Evolutionary conservation across 1,140 invertebrate species (phyloP), one percentile per base, ranked within the genome.

Genomic region (Drosophila obscura): DNA sequence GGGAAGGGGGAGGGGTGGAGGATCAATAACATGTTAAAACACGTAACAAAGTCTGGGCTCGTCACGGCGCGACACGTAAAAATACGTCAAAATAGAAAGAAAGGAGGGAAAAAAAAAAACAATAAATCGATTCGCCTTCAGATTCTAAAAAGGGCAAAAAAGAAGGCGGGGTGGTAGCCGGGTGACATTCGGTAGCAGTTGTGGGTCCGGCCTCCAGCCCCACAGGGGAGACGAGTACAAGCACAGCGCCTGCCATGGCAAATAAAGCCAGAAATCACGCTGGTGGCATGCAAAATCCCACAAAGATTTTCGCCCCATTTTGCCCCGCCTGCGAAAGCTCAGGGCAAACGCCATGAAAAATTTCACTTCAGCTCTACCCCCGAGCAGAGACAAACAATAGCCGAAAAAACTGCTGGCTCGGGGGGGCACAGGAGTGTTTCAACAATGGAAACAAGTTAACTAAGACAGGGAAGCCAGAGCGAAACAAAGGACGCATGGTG

Each of bases 271-370:
- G 75, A 80, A 83, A 83, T 84, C 76, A 79, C 80, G 71, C 56
- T 84, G 77, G 66, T 71, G 80, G 76, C 80, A 80, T 73, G 75
- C 67, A 84, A 85, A 39, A 84, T 84, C 80, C 80, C 61, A 31
- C 41, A 50, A 68, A 80, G 72, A 84, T 73, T 80, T 76, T 46
- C 46, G 48, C 55, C 41, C 59, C 31, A 3, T 31, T 31, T 8
- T 9, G 8, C 2, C 65, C 60, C 31, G 53, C 6, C 57, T 24
- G 39, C 41, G 28, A 60, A 74, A 44, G 51, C 46, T 35, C 31
- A 3, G 9, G 9, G 35, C 35, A 39, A 39, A 39, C 61, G 35
- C 53, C 43, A 39, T 53, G 58, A 59, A 83, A 79, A 79, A 66
- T 71, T 74, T 62, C 80, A 56, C 68, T 82, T 59, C 50, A 46